A percentile compares a stretch with the other conserved stretches of the same genome.
These are phyloP conservation scores for Hoplostethus atlanticus DNA, from an alignment of 2,797 vertebrate species.

Conservation along the genomic window DNA sequence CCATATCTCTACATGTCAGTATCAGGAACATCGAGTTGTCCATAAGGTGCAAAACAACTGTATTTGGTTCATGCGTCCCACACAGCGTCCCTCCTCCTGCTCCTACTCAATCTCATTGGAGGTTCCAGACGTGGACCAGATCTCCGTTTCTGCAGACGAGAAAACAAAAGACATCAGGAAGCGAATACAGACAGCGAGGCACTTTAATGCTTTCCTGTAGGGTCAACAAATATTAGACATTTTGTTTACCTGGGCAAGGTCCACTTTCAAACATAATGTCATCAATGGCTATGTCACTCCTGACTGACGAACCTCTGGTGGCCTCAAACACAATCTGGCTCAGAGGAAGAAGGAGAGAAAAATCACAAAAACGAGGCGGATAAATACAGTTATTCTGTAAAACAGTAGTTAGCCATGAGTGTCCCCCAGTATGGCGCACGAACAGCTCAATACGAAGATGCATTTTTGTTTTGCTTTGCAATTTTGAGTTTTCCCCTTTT, in stretches of 20 bases:
- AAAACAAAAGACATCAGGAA: not conserved
- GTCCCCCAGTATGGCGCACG: not conserved
- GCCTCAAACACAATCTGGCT: slow-evolving; percentile 93
- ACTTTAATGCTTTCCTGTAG: not conserved
- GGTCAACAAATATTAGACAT: not conserved
- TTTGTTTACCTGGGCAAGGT: slow-evolving; percentile 69
- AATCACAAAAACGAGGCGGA: too few relatives aligned
- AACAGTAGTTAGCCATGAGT: too few relatives aligned
- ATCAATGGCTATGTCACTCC: slow-evolving; percentile 94
- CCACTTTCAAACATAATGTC: slow-evolving; percentile 89
- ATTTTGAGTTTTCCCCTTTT: not conserved
- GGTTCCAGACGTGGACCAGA: slow-evolving; percentile 27
- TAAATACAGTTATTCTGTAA: too few relatives aligned
- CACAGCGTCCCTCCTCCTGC: slow-evolving; percentile 4
- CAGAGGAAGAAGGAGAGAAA: slow-evolving; percentile 7
- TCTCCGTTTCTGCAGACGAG: slow-evolving; percentile 53
- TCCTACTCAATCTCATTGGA: slow-evolving; percentile 78
- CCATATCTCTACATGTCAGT: slow-evolving; percentile 20
- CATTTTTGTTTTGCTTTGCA: not conserved
- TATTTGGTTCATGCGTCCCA: slow-evolving; percentile 48
- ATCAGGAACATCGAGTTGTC: slow-evolving; percentile 23
- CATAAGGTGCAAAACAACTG: slow-evolving; percentile 58
- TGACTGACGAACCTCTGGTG: slow-evolving; percentile 88
- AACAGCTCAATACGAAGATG: not conserved
- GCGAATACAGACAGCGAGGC: not conserved